Conservation (phyloP, 92 coral and sea anemone species). For the Montipora capitata region DNA sequence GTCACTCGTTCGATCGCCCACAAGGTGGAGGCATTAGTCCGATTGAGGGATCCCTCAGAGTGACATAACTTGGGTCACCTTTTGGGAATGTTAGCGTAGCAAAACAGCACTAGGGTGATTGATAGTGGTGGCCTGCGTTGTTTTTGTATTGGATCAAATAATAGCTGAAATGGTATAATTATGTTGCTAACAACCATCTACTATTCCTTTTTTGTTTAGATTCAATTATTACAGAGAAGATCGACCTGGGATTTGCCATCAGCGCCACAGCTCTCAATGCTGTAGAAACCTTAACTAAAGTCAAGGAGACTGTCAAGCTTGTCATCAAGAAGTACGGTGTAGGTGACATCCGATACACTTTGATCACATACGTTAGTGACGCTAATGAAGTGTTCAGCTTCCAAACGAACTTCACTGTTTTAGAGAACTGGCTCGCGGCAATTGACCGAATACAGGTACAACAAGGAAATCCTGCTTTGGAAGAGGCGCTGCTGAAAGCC, state of each 20-base stretch:
- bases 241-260: constrained; percentile 90
- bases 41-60: too few relatives aligned
- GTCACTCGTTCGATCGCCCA: too few relatives aligned
- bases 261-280: constrained; percentile 81
- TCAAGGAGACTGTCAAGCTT: constrained; percentile 78
- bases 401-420: constrained; percentile 57
- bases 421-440: constrained; percentile 44
- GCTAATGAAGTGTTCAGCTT: constrained; percentile 47
- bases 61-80: too few relatives aligned
- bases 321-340: constrained; percentile 76
- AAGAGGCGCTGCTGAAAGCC: constrained; percentile 79
- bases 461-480: constrained; percentile 69
- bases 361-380: constrained; percentile 66
- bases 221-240: constrained; percentile 71
- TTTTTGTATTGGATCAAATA: too few relatives aligned
- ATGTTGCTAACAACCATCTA: too few relatives aligned
- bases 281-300: constrained; percentile 63
- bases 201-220: constrained; percentile 12
- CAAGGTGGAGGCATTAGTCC: too few relatives aligned
- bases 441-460: constrained; percentile 66
- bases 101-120: background rate
- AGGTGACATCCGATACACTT: constrained; percentile 73
- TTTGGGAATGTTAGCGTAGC: too few relatives aligned
- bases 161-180: too few relatives aligned
- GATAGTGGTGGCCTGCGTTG: background rate